Evolutionary conservation across 1,140 invertebrate species (phyloP), one percentile per base, ranked within the genome.

Genomic region (Sitobion miscanthi): DNA sequence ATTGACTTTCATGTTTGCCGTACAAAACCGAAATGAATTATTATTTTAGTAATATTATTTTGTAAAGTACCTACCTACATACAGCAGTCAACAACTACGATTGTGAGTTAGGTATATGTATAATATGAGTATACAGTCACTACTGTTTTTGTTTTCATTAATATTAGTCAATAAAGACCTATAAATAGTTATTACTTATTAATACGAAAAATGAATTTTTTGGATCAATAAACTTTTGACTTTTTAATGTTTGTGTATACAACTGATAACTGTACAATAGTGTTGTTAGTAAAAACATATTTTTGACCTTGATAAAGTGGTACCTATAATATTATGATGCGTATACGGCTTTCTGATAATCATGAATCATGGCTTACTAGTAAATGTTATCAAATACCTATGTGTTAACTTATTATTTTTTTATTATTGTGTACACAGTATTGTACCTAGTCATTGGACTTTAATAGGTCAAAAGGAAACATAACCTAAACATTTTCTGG

Each of bases 1-100:
- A n/a, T 93, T 52, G 25, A 82, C 86, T 77, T 93, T 45, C 87
- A 83, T 54, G 9, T 89, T 49, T n/a, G 23, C 30, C 45, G n/a
- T 52, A 35, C 30, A 42, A 30, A 62, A 90, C 9, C 2, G 35
- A 54, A 93, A 52, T 77, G 35, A 14, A 47, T 23, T 5, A 89
- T 21, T 54, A 11, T 54, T 42, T 42, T 42, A 42, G 42, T 42
- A 42, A 42, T 42, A 42, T 42, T 42, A 42, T 42, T 42, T 42
- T 3, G 4, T 42, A 42, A 42, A 42, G 42, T 42, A 42, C 42
- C 42, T 42, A 42, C 35, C 35, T 42, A 42, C 4, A 42, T 38
- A 38, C 38, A 38, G 38, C 38, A 38, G 38, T 38, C 52, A 54
- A 21, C 20, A 54, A 54, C 52, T 54, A 54, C 25, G 9, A 92